Conservation (phyloP, 2,888 invertebrate species). For the Bellardia bayeri region DNA sequence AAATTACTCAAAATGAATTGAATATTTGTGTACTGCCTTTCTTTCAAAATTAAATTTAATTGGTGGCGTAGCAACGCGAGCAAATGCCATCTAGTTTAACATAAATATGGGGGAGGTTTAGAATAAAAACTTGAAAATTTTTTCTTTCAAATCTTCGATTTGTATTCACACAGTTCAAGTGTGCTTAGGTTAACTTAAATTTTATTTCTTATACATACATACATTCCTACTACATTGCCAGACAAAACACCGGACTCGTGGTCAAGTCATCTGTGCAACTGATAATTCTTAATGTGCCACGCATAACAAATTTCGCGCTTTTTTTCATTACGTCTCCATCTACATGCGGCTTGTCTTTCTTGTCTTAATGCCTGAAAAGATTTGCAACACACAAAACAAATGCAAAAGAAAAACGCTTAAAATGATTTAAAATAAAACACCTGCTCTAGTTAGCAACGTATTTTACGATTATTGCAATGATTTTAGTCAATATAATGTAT, state of each 20-base stretch:
- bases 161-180: neutral
- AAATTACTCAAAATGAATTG: no score
- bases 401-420: slow-evolving; percentile 44
- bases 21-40: no score
- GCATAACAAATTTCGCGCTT: neutral
- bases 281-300: slow-evolving; percentile 33
- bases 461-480: slow-evolving; percentile 63
- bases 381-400: neutral
- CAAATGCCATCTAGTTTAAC: no score
- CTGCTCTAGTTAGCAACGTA: slow-evolving; percentile 65
- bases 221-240: neutral
- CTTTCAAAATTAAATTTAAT: no score
- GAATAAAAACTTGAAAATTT: neutral
- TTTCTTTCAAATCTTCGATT: neutral
- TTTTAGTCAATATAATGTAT: slow-evolving; percentile 56
- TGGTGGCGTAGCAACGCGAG: no score
- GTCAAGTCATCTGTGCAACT: slow-evolving; percentile 2
- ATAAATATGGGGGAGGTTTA: neutral
- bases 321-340: neutral
- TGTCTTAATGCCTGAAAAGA: neutral
- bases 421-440: slow-evolving; percentile 67
- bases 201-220: neutral
- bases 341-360: neutral
- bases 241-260: slow-evolving; percentile 43
- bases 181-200: slow-evolving; percentile 1